These are phyloP conservation scores for Patella caerulea DNA, from an alignment of 2,888 invertebrate genomes.

Conservation along the genomic window DNA sequence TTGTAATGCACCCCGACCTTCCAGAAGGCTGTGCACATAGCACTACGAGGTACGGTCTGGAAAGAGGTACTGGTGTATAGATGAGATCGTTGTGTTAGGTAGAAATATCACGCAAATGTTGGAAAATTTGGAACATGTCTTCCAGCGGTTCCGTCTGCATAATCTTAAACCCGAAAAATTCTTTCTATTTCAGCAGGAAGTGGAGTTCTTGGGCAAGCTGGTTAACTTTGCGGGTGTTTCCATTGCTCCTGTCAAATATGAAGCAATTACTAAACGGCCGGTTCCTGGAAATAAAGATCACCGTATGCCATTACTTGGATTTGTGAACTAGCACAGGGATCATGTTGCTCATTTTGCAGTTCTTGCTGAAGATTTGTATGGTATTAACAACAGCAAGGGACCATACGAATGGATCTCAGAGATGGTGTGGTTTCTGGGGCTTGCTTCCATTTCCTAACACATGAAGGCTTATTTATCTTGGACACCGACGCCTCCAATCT, in stretches of 20 bases:
- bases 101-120: slow-evolving; percentile 30
- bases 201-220: slow-evolving; percentile 30
- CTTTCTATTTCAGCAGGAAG: slow-evolving; percentile 24
- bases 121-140: slow-evolving; percentile 27
- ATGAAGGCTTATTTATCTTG: slow-evolving; percentile 15
- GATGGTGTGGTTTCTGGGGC: slow-evolving; percentile 19
- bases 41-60: slow-evolving; percentile 35
- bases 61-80: slow-evolving; percentile 37
- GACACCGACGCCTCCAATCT: too few relatives aligned
- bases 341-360: slow-evolving; percentile 32
- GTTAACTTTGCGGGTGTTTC: slow-evolving; percentile 24
- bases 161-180: slow-evolving; percentile 40
- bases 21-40: slow-evolving; percentile 30
- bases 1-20: slow-evolving; percentile 41
- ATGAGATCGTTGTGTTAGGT: slow-evolving; percentile 44
- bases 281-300: slow-evolving; percentile 14
- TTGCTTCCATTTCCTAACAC: slow-evolving; percentile 34
- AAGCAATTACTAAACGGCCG: slow-evolving; percentile 32
- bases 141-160: slow-evolving; percentile 7
- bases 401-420: slow-evolving; percentile 24
- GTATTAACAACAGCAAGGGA: slow-evolving; percentile 19
- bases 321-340: slow-evolving; percentile 36
- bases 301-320: slow-evolving; percentile 39
- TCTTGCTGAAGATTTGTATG: slow-evolving; percentile 31
- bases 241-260: slow-evolving; percentile 13